Evolutionary conservation across 2,888 invertebrate genomes (phyloP).

Genomic region (Notodonta ziczac): DNA sequence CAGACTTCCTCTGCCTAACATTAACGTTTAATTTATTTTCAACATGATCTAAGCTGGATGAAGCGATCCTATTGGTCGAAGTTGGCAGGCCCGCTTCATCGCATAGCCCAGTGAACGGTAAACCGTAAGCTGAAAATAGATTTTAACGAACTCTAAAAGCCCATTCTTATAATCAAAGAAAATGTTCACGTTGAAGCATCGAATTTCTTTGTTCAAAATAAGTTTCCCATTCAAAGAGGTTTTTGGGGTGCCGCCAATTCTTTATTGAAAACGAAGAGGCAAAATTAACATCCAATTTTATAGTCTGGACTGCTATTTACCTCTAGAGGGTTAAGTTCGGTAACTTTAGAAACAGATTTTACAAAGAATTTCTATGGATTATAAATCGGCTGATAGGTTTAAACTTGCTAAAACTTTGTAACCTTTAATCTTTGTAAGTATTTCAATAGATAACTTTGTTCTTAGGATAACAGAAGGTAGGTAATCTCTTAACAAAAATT

Average conservation of each 20-base stretch:
- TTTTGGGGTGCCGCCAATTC: conserved; percentile 9
- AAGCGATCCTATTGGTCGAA: too few relatives aligned
- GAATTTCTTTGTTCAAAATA: conserved; percentile 10
- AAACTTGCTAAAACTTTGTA: not conserved
- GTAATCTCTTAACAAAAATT: too few relatives aligned
- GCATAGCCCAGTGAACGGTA: too few relatives aligned
- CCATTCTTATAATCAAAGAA: conserved; percentile 11
- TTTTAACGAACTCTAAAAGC: not conserved
- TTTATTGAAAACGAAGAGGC: conserved; percentile 14
- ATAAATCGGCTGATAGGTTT: not conserved
- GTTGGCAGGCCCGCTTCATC: too few relatives aligned
- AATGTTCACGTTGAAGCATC: conserved; percentile 21
- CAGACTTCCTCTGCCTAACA: too few relatives aligned
- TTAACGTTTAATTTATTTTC: too few relatives aligned
- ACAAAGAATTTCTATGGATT: not conserved
- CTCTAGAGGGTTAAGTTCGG: not conserved
- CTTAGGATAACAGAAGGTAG: too few relatives aligned
- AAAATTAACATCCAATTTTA: conserved; percentile 1
- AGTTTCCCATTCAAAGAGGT: conserved; percentile 12
- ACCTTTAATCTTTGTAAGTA: too few relatives aligned
- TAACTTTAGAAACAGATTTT: not conserved
- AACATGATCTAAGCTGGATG: too few relatives aligned
- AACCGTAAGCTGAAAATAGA: not conserved
- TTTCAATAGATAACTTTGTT: not conserved
- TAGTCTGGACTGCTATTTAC: not conserved